Conservation (phyloP, 2,888 invertebrate species). For the Hydraecia micacea region DNA sequence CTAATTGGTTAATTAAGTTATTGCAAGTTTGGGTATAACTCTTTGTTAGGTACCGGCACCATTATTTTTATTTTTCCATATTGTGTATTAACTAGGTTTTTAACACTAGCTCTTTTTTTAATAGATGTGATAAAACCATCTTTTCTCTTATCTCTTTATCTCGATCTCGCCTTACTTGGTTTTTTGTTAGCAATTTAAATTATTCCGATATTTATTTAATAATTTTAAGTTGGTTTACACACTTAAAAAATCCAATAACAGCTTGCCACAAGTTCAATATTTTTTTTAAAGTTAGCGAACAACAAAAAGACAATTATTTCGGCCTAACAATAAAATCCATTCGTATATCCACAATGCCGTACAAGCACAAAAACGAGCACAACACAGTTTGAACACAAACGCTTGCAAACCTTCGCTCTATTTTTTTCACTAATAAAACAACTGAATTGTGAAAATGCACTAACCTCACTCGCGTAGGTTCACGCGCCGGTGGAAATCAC, state of each 20-base stretch:
- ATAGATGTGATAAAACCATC: no score
- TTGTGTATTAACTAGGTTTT: neutral
- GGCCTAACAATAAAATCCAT: conserved; percentile 23
- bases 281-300: neutral
- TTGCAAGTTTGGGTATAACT: neutral
- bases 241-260: neutral
- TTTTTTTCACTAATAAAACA: conserved; percentile 60
- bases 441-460: conserved; percentile 76
- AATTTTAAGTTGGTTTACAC: neutral
- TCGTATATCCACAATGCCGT: conserved; percentile 26
- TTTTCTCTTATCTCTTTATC: no score
- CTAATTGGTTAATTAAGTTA: neutral
- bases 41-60: neutral
- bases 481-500: conserved; percentile 82
- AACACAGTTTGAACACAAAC: conserved; percentile 62
- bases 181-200: neutral
- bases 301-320: neutral
- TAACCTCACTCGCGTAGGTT: conserved; percentile 85
- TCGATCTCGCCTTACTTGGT: no score
- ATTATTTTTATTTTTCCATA: neutral
- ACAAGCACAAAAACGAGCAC: conserved; percentile 63
- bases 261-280: conserved; percentile 7
- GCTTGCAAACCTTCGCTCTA: conserved; percentile 54
- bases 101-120: no score
- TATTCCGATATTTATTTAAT: neutral